Base-by-base conservation (phyloP, 1,140 invertebrate species). In the Sycophila sp. region DNA sequence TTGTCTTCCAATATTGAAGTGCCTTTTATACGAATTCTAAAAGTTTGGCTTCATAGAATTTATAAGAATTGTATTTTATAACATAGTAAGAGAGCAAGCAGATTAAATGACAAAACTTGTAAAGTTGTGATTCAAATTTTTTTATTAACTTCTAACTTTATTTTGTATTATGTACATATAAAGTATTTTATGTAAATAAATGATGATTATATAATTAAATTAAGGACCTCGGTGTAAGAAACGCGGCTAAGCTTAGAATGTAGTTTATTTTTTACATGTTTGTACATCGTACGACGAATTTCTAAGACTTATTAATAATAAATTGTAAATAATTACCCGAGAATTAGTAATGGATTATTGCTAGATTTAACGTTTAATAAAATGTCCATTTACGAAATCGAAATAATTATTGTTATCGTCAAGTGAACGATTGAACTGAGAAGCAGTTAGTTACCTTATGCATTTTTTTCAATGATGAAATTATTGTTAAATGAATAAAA, bases 401-500 rank as follows among this genome's bases (percentile, higher is more conserved):
- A 59, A 36, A 45, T 6, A 38, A 69, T 28, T 28, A 51, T 69
- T 60, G 45, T 69, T 69, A 60, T 51, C 24, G 45, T 58, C 60
- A 38, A 59, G 34, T 38, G 2, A 6, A 69, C 22, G 47, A 17
- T 69, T 38, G 8, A 17, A 17, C 32, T 24, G 38, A 69, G 19
- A 58, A 51, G n/a, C n/a, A n/a, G n/a, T n/a, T 38, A 51, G 66
- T 69, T 69, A 69, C 66, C 66, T 30, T 53, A 28, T 40, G 38
- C 6, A 71, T 68, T 64, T 53, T 69, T n/a, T 64, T 66, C 58
- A 11, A 34, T 15, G 40, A 36, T 55, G 42, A 30, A 58, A 58
- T n/a, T 26, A 22, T 64, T 30, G 47, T 75, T 71, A 63, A 49
- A 69, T 36, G 10, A 69, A 60, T 60, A 69, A 69, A 67, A 60